A percentile compares a stretch with the other conserved stretches of the same genome.
Conservation (phyloP, 2,797 vertebrate genomes). For the Limnodromus scolopaceus region DNA sequence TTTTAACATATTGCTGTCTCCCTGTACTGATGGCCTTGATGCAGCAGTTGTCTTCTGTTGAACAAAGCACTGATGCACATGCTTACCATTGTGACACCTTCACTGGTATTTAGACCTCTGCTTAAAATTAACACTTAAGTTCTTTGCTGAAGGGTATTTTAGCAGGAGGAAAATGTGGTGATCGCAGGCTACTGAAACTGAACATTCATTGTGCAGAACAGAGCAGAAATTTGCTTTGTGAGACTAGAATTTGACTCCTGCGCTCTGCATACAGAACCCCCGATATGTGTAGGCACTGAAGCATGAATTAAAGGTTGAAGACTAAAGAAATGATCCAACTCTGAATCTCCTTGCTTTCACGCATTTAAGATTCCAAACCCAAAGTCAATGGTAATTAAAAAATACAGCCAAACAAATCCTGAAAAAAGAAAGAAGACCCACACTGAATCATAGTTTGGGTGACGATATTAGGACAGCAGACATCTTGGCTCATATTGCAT, state of each 20-base stretch:
- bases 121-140: background rate
- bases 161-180: background rate
- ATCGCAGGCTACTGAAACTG: background rate
- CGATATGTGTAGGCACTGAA: background rate
- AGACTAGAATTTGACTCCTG: background rate
- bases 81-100: background rate
- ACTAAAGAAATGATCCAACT: background rate
- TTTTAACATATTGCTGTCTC: background rate
- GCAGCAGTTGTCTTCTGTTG: background rate
- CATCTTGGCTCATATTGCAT: background rate
- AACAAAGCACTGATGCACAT: background rate
- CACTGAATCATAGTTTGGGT: background rate
- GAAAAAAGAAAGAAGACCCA: background rate
- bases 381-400: background rate
- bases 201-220: background rate
- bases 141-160: background rate
- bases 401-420: background rate
- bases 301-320: background rate
- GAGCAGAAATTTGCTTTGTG: background rate
- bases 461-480: background rate
- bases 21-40: background rate
- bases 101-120: background rate
- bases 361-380: background rate
- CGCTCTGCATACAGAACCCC: background rate
- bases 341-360: constrained; percentile 34